phyloP scores from a whole-genome alignment of 2,797 vertebrate species.

The Ciconia nigra region DNA sequence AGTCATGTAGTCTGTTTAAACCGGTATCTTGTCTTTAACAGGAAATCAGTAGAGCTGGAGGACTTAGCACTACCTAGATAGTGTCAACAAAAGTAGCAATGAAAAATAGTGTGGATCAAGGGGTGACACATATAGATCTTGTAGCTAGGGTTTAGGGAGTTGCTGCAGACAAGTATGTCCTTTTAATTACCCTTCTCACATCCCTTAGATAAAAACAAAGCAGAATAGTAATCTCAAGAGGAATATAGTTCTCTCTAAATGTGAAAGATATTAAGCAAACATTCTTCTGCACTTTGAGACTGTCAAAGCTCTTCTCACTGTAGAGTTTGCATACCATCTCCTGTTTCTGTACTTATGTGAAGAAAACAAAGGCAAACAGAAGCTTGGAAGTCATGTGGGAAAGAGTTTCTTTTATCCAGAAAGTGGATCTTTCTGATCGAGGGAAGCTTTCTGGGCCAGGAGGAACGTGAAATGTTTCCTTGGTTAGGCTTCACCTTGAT shows the following conservation, averaged over 20 bases:
- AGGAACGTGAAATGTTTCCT: background rate
- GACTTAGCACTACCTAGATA: background rate
- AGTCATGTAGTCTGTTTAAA: background rate
- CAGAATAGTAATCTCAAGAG: background rate
- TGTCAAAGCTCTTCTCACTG: background rate
- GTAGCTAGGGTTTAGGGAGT: background rate
- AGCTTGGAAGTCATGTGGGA: background rate
- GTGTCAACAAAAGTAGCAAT: background rate
- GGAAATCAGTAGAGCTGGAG: background rate
- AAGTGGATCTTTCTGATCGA: background rate
- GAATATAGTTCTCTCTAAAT: background rate
- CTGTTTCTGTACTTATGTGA: background rate
- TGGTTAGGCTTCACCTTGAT: background rate
- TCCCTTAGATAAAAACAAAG: background rate
- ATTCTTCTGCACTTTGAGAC: background rate
- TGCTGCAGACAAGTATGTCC: background rate
- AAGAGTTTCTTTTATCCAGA: background rate
- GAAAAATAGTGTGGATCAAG: background rate
- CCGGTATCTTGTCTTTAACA: background rate
- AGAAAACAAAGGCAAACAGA: background rate
- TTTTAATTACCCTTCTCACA: background rate
- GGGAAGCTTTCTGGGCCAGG: background rate
- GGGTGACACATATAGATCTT: background rate
- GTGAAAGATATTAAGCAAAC: background rate
- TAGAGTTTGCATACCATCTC: background rate